phyloP scores from a whole-genome alignment of 2,888 invertebrate species.

The Mylabris sibirica region DNA sequence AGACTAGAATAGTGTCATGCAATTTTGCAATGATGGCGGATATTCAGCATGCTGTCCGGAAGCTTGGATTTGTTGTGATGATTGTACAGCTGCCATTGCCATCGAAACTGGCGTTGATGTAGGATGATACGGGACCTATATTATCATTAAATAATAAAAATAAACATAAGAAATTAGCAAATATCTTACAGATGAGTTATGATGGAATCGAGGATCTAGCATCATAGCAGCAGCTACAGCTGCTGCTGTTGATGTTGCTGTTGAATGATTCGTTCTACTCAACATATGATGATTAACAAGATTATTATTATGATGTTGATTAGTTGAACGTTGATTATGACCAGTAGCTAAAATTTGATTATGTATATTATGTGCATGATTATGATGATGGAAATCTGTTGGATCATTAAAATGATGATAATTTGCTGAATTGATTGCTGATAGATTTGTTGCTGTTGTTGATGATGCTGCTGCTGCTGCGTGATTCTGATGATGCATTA shows the following conservation, averaged over 20 bases:
- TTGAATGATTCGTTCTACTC: conserved; percentile 55
- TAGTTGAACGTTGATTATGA: conserved; percentile 51
- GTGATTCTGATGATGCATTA: conserved; percentile 61
- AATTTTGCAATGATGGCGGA: conserved; percentile 59
- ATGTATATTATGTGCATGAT: conserved; percentile 58
- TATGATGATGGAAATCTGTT: conserved; percentile 57
- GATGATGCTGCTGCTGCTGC: conserved; percentile 52
- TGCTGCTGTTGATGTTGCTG: conserved; percentile 60
- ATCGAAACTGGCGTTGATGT: conserved; percentile 60
- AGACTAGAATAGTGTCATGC: conserved; percentile 60
- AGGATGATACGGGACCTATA: conserved; percentile 60
- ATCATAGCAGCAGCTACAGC: conserved; percentile 63
- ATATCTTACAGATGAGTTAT: conserved; percentile 58
- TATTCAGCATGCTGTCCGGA: conserved; percentile 58
- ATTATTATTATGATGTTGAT: conserved; percentile 55
- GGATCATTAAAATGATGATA: conserved; percentile 60
- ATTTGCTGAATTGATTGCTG: conserved; percentile 54
- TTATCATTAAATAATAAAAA: conserved; percentile 13
- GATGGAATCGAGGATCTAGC: conserved; percentile 63
- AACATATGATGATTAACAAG: conserved; percentile 60
- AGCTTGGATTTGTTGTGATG: conserved; percentile 59
- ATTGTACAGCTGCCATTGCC: conserved; percentile 60
- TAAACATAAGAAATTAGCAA: conserved; percentile 5
- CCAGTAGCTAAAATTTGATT: conserved; percentile 56
- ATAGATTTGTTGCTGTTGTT: conserved; percentile 50